A percentile compares a stretch with the other conserved stretches of the same genome.
Conservation (phyloP, 2,888 invertebrate species). For the Drosophila paranaensis region DNA sequence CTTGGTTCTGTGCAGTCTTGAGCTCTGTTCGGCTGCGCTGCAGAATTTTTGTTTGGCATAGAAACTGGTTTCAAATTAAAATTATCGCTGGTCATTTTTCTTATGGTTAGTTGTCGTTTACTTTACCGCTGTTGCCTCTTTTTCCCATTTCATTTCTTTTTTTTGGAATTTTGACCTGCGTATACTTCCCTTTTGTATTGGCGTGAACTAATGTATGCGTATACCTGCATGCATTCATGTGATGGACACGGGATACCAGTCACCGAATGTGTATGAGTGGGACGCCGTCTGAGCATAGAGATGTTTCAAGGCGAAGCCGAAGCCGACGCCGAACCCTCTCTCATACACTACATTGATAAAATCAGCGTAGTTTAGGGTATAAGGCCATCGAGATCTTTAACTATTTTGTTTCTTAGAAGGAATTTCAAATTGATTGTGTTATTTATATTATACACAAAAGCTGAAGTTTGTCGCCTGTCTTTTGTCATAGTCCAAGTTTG, state of each 20-base stretch:
- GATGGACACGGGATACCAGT: constrained; percentile 23
- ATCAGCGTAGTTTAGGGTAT: neutral
- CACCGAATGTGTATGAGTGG: constrained; percentile 21
- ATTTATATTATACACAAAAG: neutral
- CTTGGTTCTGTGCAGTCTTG: constrained; percentile 45
- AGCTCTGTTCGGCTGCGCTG: constrained; percentile 48
- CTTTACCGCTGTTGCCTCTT: constrained; percentile 55
- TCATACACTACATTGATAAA: neutral
- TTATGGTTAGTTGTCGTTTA: constrained; percentile 79
- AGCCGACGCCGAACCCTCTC: neutral
- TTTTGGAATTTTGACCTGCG: constrained; percentile 69
- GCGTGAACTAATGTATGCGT: constrained; percentile 59
- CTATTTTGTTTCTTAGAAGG: neutral
- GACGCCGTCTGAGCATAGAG: constrained; percentile 12
- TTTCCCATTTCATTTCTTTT: constrained; percentile 36
- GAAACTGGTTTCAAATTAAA: constrained; percentile 84
- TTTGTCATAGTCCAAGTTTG: constrained; percentile 27
- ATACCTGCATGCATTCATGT: constrained; percentile 45
- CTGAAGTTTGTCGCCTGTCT: constrained; percentile 1
- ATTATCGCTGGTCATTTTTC: constrained; percentile 83
- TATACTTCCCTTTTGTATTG: constrained; percentile 59
- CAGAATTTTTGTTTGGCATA: constrained; percentile 80
- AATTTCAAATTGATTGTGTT: neutral
- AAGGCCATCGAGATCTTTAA: neutral
- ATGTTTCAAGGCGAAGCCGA: constrained; percentile 8